A percentile compares a stretch with the other conserved stretches of the same genome.
Conservation (phyloP, 1,140 invertebrate genomes). For the Bursaphelenchus mucronatus region DNA sequence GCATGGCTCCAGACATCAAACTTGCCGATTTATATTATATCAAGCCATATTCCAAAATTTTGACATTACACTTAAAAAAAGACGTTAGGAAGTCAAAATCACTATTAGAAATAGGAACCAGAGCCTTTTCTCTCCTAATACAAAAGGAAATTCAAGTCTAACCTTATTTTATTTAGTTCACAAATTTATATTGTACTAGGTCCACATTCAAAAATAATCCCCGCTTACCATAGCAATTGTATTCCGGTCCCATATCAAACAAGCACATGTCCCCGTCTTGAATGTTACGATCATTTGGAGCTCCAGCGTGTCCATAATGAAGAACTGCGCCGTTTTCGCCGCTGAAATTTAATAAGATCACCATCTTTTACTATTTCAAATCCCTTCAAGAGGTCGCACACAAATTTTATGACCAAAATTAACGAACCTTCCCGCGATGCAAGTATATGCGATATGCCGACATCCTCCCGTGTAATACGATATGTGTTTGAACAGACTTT, state of each 20-base stretch:
- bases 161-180: no score
- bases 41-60: no score
- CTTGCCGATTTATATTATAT: no score
- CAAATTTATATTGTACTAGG: no score
- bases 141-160: no score
- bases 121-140: no score
- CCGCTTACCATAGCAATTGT: slow-evolving; percentile 75
- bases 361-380: background rate
- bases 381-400: background rate
- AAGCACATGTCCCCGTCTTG: slow-evolving; percentile 83
- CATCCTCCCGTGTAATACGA: slow-evolving; percentile 58
- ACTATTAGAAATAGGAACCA: no score
- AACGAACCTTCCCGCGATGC: slow-evolving; percentile 53
- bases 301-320: slow-evolving; percentile 93
- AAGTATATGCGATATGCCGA: slow-evolving; percentile 59
- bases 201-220: no score
- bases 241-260: slow-evolving; percentile 90
- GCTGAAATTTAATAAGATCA: slow-evolving; percentile 19
- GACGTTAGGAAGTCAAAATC: no score
- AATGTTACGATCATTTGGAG: slow-evolving; percentile 79
- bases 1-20: no score
- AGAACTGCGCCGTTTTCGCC: slow-evolving; percentile 81
- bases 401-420: background rate
- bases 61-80: no score
- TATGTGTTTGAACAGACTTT: slow-evolving; percentile 64